Evolutionary conservation across 2,888 invertebrate genomes (phyloP).

Genomic region (Troides helena): DNA sequence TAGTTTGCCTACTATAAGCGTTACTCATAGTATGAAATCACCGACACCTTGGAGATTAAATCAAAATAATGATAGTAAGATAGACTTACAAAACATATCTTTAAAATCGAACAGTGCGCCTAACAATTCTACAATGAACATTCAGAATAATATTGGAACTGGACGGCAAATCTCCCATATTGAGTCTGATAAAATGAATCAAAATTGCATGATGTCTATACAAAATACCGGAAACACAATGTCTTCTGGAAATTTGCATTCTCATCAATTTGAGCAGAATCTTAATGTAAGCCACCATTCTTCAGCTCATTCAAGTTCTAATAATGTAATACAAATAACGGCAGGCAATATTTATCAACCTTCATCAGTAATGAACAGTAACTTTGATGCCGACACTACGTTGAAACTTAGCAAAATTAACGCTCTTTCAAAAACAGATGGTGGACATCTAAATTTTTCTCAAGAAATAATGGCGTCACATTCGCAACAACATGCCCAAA

Average conservation of each 20-base stretch:
- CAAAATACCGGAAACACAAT: slow-evolving; percentile 52
- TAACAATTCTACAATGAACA: slow-evolving; percentile 54
- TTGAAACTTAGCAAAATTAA: slow-evolving; percentile 73
- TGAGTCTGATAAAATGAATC: slow-evolving; percentile 64
- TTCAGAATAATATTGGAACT: slow-evolving; percentile 52
- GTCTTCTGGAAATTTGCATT: slow-evolving; percentile 57
- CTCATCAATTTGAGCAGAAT: slow-evolving; percentile 67
- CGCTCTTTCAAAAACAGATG: slow-evolving; percentile 71
- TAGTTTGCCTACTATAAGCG: slow-evolving; percentile 70
- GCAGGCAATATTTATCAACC: slow-evolving; percentile 73
- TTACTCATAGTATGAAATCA: slow-evolving; percentile 70
- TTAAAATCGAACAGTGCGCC: slow-evolving; percentile 53
- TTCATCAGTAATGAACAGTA: slow-evolving; percentile 62
- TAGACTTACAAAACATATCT: slow-evolving; percentile 63
- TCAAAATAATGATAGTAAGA: slow-evolving; percentile 57
- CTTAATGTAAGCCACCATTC: slow-evolving; percentile 67
- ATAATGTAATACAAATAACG: slow-evolving; percentile 73
- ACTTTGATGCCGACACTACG: slow-evolving; percentile 73
- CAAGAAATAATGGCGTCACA: slow-evolving; percentile 76
- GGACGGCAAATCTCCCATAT: slow-evolving; percentile 55
- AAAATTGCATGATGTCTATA: slow-evolving; percentile 63
- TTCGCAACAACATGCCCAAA: slow-evolving; percentile 69
- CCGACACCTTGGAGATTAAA: slow-evolving; percentile 72
- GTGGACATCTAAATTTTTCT: slow-evolving; percentile 71
- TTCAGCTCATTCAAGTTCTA: slow-evolving; percentile 60